These are phyloP conservation scores for Lottia scabra DNA, from an alignment of 2,888 invertebrate genomes.

Conservation along the genomic window DNA sequence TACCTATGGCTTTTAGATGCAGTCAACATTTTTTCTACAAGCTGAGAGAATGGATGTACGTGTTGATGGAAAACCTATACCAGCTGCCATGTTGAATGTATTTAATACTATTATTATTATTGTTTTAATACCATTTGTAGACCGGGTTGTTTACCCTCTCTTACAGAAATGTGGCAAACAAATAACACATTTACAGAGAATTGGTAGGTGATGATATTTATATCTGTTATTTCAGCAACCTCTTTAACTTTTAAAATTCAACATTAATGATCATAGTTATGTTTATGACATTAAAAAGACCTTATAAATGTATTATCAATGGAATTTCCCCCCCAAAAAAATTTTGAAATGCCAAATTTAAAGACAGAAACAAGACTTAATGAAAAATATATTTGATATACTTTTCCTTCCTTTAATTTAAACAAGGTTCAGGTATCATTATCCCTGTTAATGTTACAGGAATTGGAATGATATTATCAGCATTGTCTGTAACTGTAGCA, in stretches of 20 bases:
- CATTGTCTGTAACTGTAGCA: conserved; percentile 50
- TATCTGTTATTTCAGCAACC: too few species aligned
- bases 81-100: conserved; percentile 59
- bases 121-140: conserved; percentile 61
- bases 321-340: too few species aligned
- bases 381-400: too few species aligned
- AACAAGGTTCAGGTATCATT: too few species aligned
- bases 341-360: too few species aligned
- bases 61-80: conserved; percentile 48
- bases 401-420: too few species aligned
- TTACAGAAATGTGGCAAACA: conserved; percentile 45
- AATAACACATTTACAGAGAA: conserved; percentile 58
- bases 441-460: conserved; percentile 35
- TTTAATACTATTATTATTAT: conserved; percentile 62
- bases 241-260: too few species aligned
- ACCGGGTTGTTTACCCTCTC: conserved; percentile 53
- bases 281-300: background rate
- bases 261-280: too few species aligned
- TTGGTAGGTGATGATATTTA: conserved; percentile 42
- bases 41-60: conserved; percentile 57
- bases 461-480: conserved; percentile 55
- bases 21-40: conserved; percentile 61
- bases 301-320: background rate
- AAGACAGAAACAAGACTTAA: too few species aligned
- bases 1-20: conserved; percentile 48